phyloP scores from a whole-genome alignment of 2,888 invertebrate genomes.

The Drosophila quinaria region DNA sequence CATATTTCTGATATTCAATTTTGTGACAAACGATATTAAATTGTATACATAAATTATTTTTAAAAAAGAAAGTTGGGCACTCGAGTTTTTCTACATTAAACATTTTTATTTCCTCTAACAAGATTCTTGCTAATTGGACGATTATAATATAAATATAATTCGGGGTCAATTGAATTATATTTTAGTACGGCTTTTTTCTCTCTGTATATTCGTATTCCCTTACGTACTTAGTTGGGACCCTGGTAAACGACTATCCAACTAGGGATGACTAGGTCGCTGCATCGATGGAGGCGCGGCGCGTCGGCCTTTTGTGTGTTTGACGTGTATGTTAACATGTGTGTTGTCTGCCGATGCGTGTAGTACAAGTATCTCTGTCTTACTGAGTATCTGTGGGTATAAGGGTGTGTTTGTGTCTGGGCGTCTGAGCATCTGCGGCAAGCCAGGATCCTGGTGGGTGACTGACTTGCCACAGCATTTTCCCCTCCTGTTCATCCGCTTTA shows the following conservation, averaged over 20 bases:
- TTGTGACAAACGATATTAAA: too few relatives aligned
- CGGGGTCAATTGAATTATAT: too few relatives aligned
- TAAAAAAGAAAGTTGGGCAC: too few relatives aligned
- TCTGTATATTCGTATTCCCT: background rate
- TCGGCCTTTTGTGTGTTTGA: constrained; percentile 78
- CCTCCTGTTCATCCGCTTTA: constrained; percentile 44
- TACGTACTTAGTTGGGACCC: constrained; percentile 14
- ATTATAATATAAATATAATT: too few relatives aligned
- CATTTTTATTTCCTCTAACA: too few relatives aligned
- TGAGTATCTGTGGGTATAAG: constrained; percentile 11
- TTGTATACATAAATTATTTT: too few relatives aligned
- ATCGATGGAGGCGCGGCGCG: constrained; percentile 25
- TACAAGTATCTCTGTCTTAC: too few relatives aligned
- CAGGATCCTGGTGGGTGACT: constrained; percentile 61
- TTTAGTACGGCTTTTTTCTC: background rate
- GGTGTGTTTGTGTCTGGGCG: constrained; percentile 25
- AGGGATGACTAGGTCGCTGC: constrained; percentile 49
- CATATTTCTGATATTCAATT: too few relatives aligned
- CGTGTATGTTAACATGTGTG: constrained; percentile 82
- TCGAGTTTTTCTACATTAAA: too few relatives aligned
- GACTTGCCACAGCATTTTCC: constrained; percentile 42
- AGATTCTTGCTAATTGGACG: too few relatives aligned
- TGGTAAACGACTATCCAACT: constrained; percentile 46
- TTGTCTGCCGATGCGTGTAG: constrained; percentile 73
- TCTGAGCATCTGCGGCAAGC: constrained; percentile 75